Base-by-base conservation (phyloP, 1,140 invertebrate genomes). In the Brachionus plicatilis region DNA sequence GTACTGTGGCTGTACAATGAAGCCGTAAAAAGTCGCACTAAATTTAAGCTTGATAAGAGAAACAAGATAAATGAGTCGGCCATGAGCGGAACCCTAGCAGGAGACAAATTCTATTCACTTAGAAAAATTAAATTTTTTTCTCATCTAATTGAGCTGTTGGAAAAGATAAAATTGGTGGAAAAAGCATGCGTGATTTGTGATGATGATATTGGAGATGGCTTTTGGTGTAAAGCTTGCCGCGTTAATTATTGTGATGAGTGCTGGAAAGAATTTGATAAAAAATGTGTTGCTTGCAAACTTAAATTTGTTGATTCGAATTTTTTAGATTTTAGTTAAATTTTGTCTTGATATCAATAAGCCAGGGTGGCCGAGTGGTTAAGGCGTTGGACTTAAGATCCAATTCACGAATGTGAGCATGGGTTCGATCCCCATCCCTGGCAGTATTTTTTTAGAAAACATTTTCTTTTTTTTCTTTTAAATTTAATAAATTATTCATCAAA, bases 311-410 rank as follows among this genome's bases (percentile, higher is more conserved):
- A 72, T 14, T 24, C 29, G 3, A 72, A 68, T 14, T 68, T 68
- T 68, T 33, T 68, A 68, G 12, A 68, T 29, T 50, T 50, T 20
- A 45, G 9, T n/a, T 17, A 41, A 9, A 20, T 41, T 43, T 41
- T 72, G n/a, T 17, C n/a, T 17, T n/a, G 9, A 20, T 43, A 72
- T 45, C 29, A 70, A 70, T 70, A 17, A 75, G 70, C 70, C 70
- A 0, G 70, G 70, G 70, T 75, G 70, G 70, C 70, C 70, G 70
- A 75, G 70, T 75, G 70, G 70, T 75, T 75, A 75, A 75, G 70
- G 70, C 70, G 70, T 75, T 75, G 70, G 70, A 75, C 70, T 75
- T 75, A 75, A 75, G 70, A 75, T 75, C 70, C 70, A 75, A 75
- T 75, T 75, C 70, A 75, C 70, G 70, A 75, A 75, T 75, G 70